Percentiles rank a stretch among this genome's conserved stretches.
Conservation (phyloP, 2,888 invertebrate genomes). For the Euplexia lucipara region DNA sequence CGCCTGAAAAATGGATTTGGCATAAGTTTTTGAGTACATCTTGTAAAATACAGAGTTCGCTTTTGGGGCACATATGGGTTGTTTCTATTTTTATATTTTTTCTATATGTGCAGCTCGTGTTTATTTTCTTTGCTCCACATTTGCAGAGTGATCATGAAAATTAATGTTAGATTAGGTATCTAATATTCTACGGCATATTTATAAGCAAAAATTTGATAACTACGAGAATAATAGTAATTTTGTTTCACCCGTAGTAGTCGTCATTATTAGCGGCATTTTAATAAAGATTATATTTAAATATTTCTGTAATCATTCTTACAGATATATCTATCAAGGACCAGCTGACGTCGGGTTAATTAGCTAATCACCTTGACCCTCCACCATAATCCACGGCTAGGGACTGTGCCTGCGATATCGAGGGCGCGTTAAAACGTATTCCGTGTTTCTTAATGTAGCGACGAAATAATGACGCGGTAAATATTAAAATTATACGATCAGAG, state of each 20-base stretch:
- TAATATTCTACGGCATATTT: neutral
- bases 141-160: neutral
- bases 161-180: neutral
- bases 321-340: constrained; percentile 56
- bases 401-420: constrained; percentile 29
- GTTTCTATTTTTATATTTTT: no score
- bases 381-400: constrained; percentile 3
- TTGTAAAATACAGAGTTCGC: constrained; percentile 25
- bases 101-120: neutral
- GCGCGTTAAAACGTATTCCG: constrained; percentile 52
- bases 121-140: neutral
- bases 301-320: constrained; percentile 34
- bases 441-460: constrained; percentile 52
- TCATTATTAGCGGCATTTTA: constrained; percentile 13
- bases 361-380: constrained; percentile 49
- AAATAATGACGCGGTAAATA: constrained; percentile 42
- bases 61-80: neutral
- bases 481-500: constrained; percentile 44
- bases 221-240: neutral
- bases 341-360: constrained; percentile 42
- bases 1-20: constrained; percentile 40
- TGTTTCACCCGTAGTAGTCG: neutral
- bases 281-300: constrained; percentile 26
- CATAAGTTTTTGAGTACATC: constrained; percentile 41
- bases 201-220: no score